Evolutionary conservation across 1,140 invertebrate species (phyloP), one percentile per base, ranked within the genome.

Genomic region (Lanistes nyassanus): DNA sequence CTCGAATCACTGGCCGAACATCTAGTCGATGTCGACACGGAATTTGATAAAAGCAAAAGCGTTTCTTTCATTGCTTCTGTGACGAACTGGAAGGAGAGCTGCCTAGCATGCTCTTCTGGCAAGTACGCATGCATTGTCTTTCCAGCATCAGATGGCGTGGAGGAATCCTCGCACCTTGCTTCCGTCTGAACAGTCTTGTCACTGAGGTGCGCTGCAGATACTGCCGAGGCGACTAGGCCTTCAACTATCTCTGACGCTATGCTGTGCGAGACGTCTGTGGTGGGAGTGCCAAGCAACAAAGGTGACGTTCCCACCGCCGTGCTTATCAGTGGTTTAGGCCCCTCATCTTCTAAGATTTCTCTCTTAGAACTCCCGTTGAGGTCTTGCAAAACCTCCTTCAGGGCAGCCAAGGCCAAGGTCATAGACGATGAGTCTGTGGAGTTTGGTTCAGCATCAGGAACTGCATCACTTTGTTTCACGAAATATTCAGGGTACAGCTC

Each of bases 371-470:
- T 23, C 11, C 70, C 70, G 53, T 60, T 56, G 36, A 72, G 70
- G 55, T 72, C 70, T 26, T 34, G 23, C 19, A 72, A 34, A 13
- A 55, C 56, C 13, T 72, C 70, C 34, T 42, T 72, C 55, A 72
- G 37, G 70, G 70, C 70, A 42, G 53, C 39, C 34, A 72, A 26
- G 19, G 70, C 70, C 37, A 72, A 26, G n/a, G 42, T 2, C 4
- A 26, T 26, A 9, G 56, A 42, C 6, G 23, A 26, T 6, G 55
- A 62, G 16, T 72, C 51, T 53, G 3, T 68, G 2, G 53, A 26
- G 2, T 9, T 26, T 23, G 23, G 16, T 13, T 55, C 56, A n/a
- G 1, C 36, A n/a, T 21, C 7, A 11, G 9, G 26, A 37, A 29
- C 13, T n/a, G n/a, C n/a, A n/a, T n/a, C n/a, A n/a, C n/a, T n/a